Conservation (phyloP, 2,888 invertebrate species). For the Orthonychiurus folsomi region DNA sequence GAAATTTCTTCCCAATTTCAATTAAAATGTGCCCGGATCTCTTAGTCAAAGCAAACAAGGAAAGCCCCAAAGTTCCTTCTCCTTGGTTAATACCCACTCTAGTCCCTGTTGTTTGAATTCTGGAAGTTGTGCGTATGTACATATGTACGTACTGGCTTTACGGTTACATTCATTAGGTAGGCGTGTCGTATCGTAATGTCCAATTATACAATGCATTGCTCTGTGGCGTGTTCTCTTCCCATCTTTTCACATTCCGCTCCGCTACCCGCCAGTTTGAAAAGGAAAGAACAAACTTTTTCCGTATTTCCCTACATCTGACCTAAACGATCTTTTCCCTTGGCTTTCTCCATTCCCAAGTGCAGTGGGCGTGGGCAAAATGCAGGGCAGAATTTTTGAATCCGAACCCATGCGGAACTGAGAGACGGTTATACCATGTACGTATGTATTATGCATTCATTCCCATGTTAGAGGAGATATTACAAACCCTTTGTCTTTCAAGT, state of each 20-base stretch:
- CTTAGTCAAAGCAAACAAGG: not conserved
- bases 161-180: not conserved
- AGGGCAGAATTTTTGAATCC: no score
- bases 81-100: not conserved
- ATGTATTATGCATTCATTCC: slow-evolving; percentile 1
- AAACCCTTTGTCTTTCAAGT: not conserved
- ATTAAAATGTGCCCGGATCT: not conserved
- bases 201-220: not conserved
- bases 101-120: not conserved
- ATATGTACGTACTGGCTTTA: no score
- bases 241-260: not conserved
- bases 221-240: not conserved
- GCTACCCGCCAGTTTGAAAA: not conserved
- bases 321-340: no score
- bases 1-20: not conserved
- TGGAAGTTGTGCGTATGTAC: not conserved
- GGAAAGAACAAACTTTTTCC: not conserved
- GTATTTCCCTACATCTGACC: no score
- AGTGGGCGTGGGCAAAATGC: no score
- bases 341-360: no score
- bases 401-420: no score
- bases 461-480: not conserved
- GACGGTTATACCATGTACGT: not conserved
- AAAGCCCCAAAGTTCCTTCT: not conserved
- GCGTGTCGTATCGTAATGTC: slow-evolving; percentile 1